These are phyloP conservation scores for Aplodontia rufa DNA, from an alignment of 2,113 vertebrate genomes.

Conservation along the genomic window DNA sequence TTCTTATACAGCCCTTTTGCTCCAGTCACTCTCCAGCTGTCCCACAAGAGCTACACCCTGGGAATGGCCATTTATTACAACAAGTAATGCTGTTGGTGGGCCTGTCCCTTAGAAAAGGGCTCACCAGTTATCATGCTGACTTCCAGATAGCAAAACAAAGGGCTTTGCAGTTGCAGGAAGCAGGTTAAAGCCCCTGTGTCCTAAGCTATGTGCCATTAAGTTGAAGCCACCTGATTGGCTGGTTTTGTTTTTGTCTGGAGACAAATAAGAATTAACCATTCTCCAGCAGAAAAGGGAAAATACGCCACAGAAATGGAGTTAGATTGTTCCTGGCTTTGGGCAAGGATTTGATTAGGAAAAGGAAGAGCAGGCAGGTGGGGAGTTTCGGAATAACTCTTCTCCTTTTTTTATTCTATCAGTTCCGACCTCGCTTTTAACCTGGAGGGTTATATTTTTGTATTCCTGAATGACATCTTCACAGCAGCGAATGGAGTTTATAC, in stretches of 20 bases:
- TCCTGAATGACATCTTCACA: constrained; percentile 94
- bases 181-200: neutral
- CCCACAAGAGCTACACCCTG: neutral
- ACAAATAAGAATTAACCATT: neutral
- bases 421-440: constrained; percentile 93
- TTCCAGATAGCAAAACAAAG: neutral
- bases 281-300: no score
- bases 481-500: constrained; percentile 93
- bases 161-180: neutral
- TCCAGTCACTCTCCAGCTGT: neutral
- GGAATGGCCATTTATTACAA: neutral
- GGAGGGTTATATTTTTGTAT: constrained; percentile 90
- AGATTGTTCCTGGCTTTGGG: neutral
- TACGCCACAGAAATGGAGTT: neutral
- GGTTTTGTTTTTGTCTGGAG: constrained; percentile 14
- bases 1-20: neutral
- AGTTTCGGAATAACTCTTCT: neutral
- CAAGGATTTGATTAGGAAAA: neutral
- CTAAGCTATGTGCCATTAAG: neutral
- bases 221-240: neutral
- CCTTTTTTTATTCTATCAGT: constrained; percentile 78
- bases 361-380: neutral
- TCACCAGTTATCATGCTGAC: neutral
- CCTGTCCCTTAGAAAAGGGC: neutral
- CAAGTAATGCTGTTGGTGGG: neutral